A percentile compares a stretch with the other conserved stretches of the same genome.
Evolutionary conservation across 2,888 invertebrate species (phyloP).

Genomic region (Aphrophora alni): DNA sequence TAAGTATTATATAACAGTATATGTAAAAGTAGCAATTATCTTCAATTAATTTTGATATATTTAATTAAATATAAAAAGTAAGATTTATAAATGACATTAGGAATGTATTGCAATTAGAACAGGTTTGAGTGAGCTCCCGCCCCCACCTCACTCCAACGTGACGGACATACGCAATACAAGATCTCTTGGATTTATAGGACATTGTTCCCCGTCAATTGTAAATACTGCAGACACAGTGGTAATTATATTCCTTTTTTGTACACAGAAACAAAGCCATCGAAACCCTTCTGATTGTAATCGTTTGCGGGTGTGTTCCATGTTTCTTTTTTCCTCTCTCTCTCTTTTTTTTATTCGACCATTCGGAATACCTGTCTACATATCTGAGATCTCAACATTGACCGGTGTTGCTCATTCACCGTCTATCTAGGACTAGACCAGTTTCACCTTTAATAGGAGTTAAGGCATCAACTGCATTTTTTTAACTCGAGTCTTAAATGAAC

Average conservation of each 20-base stretch:
- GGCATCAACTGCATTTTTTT: background rate
- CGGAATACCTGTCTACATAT: slow-evolving; percentile 6
- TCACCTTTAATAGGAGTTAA: background rate
- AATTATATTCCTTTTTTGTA: slow-evolving; percentile 2
- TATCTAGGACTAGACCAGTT: background rate
- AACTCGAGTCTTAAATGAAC: background rate
- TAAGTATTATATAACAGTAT: too few species aligned
- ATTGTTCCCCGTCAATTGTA: slow-evolving; percentile 5
- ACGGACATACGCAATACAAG: background rate
- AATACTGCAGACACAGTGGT: background rate
- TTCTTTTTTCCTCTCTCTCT: too few species aligned
- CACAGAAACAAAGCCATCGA: background rate
- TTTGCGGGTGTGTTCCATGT: background rate
- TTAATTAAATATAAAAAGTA: background rate
- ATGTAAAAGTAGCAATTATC: too few species aligned
- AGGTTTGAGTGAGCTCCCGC: background rate
- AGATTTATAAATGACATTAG: background rate
- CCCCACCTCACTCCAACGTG: background rate
- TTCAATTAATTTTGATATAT: background rate
- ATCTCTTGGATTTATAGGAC: background rate
- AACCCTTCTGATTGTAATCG: background rate
- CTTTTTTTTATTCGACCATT: background rate
- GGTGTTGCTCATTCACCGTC: background rate
- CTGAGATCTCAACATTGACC: background rate
- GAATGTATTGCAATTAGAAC: background rate